Evolutionary conservation across 2,888 invertebrate species (phyloP), one percentile per base, ranked within the genome.

Genomic region (Drosophila mayaguana): DNA sequence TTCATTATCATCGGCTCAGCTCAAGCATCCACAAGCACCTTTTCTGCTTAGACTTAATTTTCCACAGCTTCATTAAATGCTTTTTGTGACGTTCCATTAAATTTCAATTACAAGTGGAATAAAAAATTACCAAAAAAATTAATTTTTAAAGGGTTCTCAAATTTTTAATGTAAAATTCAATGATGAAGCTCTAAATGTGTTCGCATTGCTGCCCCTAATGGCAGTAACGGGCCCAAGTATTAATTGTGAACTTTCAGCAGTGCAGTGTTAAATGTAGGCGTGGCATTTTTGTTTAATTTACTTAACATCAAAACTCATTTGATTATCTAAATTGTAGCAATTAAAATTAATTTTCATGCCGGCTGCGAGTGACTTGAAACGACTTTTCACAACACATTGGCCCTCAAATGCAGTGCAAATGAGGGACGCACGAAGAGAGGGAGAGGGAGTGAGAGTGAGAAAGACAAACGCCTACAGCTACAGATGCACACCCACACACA

Each of bases 251-350:
- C 64, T 63, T 62, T 75, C 43, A 63, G 40, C 59, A 54, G 51
- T 66, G 48, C 16, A 16, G 16, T 32, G 38, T 18, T 20, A n/a
- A 38, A 46, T 76, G 76, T 69, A 69, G 62, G 76, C 45, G 76
- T 61, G 60, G 45, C 51, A 50, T 45, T 63, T 66, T 66, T 63
- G 67, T 69, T 80, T 83, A 81, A 81, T 83, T 83, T 73, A 80
- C 78, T 72, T 73, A 63, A 63, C 80, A 83, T 76, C 72, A 67
- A 72, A 86, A 82, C 75, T 85, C 81, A 87, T 85, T 87, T 77
- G 87, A 88, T 88, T 85, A 88, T 88, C 87, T 88, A 87, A 87
- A 88, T 86, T 83, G 74, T 72, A 68, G 85, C 78, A 87, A 88
- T 88, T 88, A 88, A 88, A 87, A 78, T 75, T 87, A 88, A 88